These are phyloP conservation scores for Ibidorhyncha struthersii DNA, from an alignment of 2,113 vertebrate genomes.

Conservation along the genomic window DNA sequence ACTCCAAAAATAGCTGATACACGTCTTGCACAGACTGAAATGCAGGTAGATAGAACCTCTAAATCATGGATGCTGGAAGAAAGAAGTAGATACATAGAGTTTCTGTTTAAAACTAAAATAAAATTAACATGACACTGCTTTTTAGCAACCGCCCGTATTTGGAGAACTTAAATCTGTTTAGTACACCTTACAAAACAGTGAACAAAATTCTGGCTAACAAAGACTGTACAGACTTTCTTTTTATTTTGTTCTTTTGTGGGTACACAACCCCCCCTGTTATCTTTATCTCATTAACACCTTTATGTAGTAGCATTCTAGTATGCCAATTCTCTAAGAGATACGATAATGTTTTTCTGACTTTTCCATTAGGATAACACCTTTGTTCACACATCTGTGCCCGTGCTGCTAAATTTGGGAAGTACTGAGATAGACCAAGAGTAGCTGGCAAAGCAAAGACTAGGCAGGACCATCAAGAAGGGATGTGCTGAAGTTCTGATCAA, in stretches of 20 bases:
- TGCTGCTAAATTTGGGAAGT: not conserved
- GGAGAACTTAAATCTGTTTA: not conserved
- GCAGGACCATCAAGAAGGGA: not conserved
- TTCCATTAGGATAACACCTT: not conserved
- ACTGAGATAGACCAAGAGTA: not conserved
- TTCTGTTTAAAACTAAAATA: not conserved
- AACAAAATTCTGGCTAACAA: not conserved
- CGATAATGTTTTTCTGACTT: not conserved
- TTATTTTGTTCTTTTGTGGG: not conserved
- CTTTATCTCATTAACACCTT: not conserved
- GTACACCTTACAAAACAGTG: not conserved
- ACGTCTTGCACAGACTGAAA: not conserved
- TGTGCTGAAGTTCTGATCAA: not conserved
- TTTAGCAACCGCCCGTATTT: not conserved
- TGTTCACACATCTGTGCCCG: not conserved
- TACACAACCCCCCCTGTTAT: fast-evolving
- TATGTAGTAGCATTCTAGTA: not conserved
- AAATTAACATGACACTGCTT: not conserved
- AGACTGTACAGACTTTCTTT: not conserved
- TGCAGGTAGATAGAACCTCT: not conserved
- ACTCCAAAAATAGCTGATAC: not conserved
- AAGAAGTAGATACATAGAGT: not conserved
- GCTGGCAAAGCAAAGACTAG: not conserved
- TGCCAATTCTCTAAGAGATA: not conserved
- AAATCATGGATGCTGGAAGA: not conserved